Evolutionary conservation across 2,797 vertebrate species (phyloP).

Genomic region (Leptatherina wallacei): DNA sequence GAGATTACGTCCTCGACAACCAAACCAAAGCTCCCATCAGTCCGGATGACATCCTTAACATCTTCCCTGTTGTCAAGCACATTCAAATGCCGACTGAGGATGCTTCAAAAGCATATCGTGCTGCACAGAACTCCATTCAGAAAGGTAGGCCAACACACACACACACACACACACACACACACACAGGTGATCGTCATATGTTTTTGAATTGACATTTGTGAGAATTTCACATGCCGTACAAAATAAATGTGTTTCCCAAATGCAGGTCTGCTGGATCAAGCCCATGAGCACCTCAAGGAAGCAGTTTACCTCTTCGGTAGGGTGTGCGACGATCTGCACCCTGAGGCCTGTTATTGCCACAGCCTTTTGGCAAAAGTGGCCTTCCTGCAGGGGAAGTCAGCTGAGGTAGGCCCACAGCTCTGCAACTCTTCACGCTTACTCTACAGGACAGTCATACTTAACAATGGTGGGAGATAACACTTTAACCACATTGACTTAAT

Average conservation of each 20-base stretch:
- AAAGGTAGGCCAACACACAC: slow-evolving; percentile 76
- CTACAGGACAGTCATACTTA: neutral
- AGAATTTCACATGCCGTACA: neutral
- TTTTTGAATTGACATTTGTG: slow-evolving; percentile 15
- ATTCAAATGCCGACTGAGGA: slow-evolving; percentile 75
- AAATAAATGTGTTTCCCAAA: slow-evolving; percentile 3
- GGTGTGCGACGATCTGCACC: slow-evolving; percentile 84
- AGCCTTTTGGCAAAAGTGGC: slow-evolving; percentile 82
- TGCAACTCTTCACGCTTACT: neutral
- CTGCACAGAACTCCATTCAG: slow-evolving; percentile 79
- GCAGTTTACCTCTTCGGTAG: slow-evolving; percentile 81
- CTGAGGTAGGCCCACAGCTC: slow-evolving; percentile 75
- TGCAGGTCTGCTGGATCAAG: slow-evolving; percentile 83
- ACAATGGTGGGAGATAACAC: neutral
- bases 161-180: too few species aligned
- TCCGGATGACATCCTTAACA: slow-evolving; percentile 86
- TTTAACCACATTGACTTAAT: fast-evolving
- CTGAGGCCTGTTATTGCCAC: slow-evolving; percentile 83
- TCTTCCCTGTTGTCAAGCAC: slow-evolving; percentile 86
- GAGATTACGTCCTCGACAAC: slow-evolving; percentile 85
- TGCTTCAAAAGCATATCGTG: slow-evolving; percentile 69
- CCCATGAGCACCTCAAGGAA: slow-evolving; percentile 83
- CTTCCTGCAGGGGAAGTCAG: slow-evolving; percentile 79
- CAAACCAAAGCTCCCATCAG: slow-evolving; percentile 85
- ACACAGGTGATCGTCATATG: neutral